Conservation (phyloP, 2,888 invertebrate genomes). For the Azorinus chamasolen region DNA sequence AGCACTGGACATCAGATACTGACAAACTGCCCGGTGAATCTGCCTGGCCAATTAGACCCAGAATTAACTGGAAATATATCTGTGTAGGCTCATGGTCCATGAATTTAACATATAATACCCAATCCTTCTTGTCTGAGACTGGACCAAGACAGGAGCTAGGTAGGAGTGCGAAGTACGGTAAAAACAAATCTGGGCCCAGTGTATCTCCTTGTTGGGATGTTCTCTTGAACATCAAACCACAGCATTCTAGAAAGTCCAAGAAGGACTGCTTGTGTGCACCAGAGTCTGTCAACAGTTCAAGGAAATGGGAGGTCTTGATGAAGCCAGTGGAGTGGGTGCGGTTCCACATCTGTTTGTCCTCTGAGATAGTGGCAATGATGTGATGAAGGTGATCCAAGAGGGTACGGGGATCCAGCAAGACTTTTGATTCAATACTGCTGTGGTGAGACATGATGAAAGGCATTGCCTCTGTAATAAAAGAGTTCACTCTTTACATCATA, state of each 20-base stretch:
- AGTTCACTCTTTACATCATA: too few relatives aligned
- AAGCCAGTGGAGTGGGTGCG: constrained; percentile 60
- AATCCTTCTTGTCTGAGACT: constrained; percentile 40
- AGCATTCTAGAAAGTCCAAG: constrained; percentile 59
- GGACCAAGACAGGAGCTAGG: constrained; percentile 38
- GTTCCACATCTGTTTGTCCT: constrained; percentile 61
- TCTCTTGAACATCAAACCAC: constrained; percentile 63
- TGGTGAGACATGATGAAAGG: constrained; percentile 51
- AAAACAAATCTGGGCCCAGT: constrained; percentile 50
- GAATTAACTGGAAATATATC: constrained; percentile 62
- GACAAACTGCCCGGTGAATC: constrained; percentile 48
- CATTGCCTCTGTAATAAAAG: constrained; percentile 66
- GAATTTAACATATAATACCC: constrained; percentile 64
- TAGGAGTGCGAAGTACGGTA: constrained; percentile 65
- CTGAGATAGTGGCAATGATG: constrained; percentile 41
- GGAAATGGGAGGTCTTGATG: constrained; percentile 44
- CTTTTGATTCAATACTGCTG: constrained; percentile 51
- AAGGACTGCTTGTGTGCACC: constrained; percentile 30
- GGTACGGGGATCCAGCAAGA: constrained; percentile 63
- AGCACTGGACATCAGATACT: constrained; percentile 44
- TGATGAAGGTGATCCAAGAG: constrained; percentile 52
- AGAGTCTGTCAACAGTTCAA: constrained; percentile 22
- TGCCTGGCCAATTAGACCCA: constrained; percentile 38
- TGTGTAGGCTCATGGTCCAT: constrained; percentile 60
- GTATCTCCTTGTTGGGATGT: constrained; percentile 5